These are phyloP conservation scores for Torymus tubicola DNA, from an alignment of 2,888 invertebrate species.

Conservation along the genomic window DNA sequence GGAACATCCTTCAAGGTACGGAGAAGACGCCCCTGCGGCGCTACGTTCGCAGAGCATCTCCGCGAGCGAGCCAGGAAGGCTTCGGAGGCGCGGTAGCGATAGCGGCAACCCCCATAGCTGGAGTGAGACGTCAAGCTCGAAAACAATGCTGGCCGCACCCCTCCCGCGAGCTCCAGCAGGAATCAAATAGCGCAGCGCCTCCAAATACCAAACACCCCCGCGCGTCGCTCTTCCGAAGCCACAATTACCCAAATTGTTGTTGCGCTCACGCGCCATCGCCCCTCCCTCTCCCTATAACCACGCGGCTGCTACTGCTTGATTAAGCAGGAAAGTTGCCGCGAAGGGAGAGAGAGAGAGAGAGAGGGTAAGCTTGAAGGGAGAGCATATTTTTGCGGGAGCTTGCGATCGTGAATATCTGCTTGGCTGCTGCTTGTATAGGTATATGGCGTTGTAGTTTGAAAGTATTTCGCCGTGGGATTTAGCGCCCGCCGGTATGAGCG, in stretches of 20 bases:
- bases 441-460: too few relatives aligned
- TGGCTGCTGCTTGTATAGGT: too few relatives aligned
- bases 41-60: constrained; percentile 8
- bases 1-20: too few relatives aligned
- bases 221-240: neutral
- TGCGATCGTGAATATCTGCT: too few relatives aligned
- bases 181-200: constrained; percentile 61
- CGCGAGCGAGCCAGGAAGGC: constrained; percentile 18
- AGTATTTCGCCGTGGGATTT: too few relatives aligned
- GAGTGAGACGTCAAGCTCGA: constrained; percentile 65
- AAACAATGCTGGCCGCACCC: constrained; percentile 67
- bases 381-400: too few relatives aligned
- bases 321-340: neutral
- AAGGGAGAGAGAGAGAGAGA: too few relatives aligned
- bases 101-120: constrained; percentile 30
- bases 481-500: too few relatives aligned
- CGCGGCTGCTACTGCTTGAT: neutral
- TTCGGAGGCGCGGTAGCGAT: constrained; percentile 10
- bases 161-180: constrained; percentile 59
- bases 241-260: constrained; percentile 21
- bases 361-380: neutral
- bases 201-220: constrained; percentile 43
- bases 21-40: neutral
- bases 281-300: too few relatives aligned
- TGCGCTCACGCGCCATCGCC: neutral